phyloP scores from a whole-genome alignment of 2,797 vertebrate species.

The Saxicola maurus region DNA sequence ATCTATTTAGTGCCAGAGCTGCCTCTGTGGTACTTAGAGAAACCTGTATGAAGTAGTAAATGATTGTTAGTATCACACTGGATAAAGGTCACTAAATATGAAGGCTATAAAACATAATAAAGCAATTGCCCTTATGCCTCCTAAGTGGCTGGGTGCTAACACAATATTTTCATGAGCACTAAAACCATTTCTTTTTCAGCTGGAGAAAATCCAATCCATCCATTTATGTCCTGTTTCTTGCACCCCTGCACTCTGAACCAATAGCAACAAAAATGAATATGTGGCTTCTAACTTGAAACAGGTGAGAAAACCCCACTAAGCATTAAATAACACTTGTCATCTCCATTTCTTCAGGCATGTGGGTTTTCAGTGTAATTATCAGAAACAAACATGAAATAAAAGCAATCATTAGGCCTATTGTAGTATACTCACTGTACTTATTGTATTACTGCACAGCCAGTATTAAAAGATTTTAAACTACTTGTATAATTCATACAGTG shows the following conservation, averaged over 20 bases:
- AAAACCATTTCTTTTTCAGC: neutral
- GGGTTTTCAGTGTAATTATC: neutral
- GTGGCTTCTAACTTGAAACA: neutral
- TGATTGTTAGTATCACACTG: neutral
- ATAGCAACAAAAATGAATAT: neutral
- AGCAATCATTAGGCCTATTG: neutral
- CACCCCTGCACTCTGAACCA: neutral
- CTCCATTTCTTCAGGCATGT: neutral
- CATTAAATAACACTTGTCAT: neutral
- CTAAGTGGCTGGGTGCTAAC: neutral
- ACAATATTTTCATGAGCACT: neutral
- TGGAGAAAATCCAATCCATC: neutral
- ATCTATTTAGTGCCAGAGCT: slow-evolving; percentile 92
- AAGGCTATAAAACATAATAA: neutral
- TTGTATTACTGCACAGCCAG: neutral
- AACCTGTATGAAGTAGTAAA: slow-evolving; percentile 74
- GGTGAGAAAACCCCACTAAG: neutral
- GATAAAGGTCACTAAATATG: neutral
- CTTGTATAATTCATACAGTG: neutral
- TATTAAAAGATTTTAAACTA: neutral
- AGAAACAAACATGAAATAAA: neutral
- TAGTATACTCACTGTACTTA: neutral
- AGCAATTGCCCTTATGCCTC: neutral
- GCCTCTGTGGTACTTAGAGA: slow-evolving; percentile 92
- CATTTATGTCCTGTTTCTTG: neutral